phyloP scores from a whole-genome alignment of 2,888 invertebrate species.

The Pterostichus madidus region DNA sequence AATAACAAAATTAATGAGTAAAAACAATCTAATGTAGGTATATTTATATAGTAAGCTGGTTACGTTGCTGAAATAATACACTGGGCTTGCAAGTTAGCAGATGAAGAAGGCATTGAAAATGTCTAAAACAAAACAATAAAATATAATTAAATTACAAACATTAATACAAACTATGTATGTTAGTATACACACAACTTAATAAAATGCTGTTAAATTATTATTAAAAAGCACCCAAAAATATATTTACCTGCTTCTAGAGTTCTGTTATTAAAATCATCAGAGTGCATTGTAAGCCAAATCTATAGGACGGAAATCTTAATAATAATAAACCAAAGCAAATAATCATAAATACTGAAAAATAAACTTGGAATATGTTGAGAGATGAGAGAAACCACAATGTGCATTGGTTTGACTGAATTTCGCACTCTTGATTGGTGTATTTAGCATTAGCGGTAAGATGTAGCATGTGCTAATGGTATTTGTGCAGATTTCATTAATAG shows the following conservation, averaged over 20 bases:
- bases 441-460: not conserved
- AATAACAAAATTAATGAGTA: conserved; percentile 48
- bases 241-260: conserved; percentile 64
- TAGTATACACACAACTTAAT: conserved; percentile 58
- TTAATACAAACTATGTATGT: conserved; percentile 60
- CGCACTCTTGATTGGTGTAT: not conserved
- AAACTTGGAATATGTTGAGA: not conserved
- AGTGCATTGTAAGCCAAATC: conserved; percentile 62
- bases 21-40: conserved; percentile 37
- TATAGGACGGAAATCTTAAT: conserved; percentile 42
- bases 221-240: conserved; percentile 60
- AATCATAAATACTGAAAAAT: conserved; percentile 45
- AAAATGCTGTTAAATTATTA: conserved; percentile 57
- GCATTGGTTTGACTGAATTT: not conserved
- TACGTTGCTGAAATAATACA: conserved; percentile 53
- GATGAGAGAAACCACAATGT: conserved; percentile 1
- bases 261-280: conserved; percentile 65
- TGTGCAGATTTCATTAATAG: not conserved
- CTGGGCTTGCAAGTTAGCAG: conserved; percentile 52
- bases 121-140: conserved; percentile 67
- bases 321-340: conserved; percentile 48
- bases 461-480: not conserved
- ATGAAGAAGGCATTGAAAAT: conserved; percentile 65
- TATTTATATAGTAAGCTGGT: conserved; percentile 49
- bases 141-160: conserved; percentile 65